Conservation (phyloP, 1,140 invertebrate species). For the Eupristina koningsbergeri region DNA sequence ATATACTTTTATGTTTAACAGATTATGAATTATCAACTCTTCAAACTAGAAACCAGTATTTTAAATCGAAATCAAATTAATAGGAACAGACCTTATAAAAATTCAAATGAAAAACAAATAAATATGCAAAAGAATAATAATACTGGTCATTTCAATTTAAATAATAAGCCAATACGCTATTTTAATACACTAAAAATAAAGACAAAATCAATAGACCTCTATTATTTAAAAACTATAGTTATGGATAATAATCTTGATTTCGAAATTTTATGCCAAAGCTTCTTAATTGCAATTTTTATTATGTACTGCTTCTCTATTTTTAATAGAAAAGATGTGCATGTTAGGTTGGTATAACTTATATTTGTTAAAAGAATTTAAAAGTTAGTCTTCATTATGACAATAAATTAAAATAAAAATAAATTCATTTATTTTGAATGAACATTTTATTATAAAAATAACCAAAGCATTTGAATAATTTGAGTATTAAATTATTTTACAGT, state of each 20-base stretch:
- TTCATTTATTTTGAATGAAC: background rate
- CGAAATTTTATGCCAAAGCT: conserved; percentile 57
- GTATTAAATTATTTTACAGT: no score
- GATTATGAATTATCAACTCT: background rate
- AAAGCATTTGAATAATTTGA: no score
- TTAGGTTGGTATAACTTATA: conserved; percentile 54
- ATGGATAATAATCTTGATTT: conserved; percentile 37
- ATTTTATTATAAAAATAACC: no score
- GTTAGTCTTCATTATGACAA: no score
- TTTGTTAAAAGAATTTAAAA: background rate
- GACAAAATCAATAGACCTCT: conserved; percentile 17
- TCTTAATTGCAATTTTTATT: conserved; percentile 60
- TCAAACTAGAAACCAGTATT: background rate
- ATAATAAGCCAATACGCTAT: conserved; percentile 4
- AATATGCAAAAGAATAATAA: background rate
- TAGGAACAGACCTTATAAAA: background rate
- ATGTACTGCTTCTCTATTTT: conserved; percentile 63
- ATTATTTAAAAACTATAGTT: conserved; percentile 46
- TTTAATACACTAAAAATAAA: conserved; percentile 26
- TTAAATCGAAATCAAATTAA: background rate
- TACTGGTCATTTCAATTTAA: background rate
- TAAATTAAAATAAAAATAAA: conserved; percentile 4
- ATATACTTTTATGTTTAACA: background rate
- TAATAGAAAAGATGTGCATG: conserved; percentile 55
- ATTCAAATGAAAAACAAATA: background rate